Conservation (phyloP, 2,888 invertebrate species). For the Laothoe populi region DNA sequence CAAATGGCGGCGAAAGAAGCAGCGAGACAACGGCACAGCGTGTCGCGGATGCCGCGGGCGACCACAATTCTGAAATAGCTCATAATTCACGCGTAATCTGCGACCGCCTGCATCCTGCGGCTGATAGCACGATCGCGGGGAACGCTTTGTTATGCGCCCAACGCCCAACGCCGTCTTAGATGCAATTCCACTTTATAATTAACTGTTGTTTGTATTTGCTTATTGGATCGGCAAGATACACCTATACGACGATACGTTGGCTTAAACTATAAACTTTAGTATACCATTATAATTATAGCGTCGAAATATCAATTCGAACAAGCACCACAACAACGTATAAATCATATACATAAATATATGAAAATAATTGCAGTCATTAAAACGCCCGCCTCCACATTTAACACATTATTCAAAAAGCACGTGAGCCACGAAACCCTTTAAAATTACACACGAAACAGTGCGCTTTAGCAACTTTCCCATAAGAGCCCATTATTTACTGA, state of each 20-base stretch:
- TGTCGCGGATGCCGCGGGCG: constrained; percentile 52
- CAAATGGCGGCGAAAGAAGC: constrained; percentile 42
- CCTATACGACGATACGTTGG: too few species aligned
- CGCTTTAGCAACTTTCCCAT: constrained; percentile 83
- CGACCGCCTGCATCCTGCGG: constrained; percentile 70
- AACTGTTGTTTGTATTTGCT: constrained; percentile 42
- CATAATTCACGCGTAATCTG: constrained; percentile 76
- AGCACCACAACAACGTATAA: constrained; percentile 10
- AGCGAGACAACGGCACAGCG: constrained; percentile 29
- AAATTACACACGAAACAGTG: constrained; percentile 84
- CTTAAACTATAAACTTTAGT: too few species aligned
- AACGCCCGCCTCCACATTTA: constrained; percentile 63
- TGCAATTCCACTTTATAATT: constrained; percentile 60
- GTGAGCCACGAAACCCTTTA: constrained; percentile 77
- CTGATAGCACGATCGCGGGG: constrained; percentile 62
- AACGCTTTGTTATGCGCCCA: constrained; percentile 56
- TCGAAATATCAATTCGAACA: neutral
- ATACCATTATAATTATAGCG: neutral
- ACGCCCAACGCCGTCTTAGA: constrained; percentile 41
- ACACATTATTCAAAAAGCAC: constrained; percentile 82
- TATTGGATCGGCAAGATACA: neutral
- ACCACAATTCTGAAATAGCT: constrained; percentile 64
- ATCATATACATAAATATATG: constrained; percentile 17
- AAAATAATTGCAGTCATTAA: constrained; percentile 57
- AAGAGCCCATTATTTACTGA: constrained; percentile 84